Evolutionary conservation across 2,797 vertebrate genomes (phyloP), one percentile per base, ranked within the genome.

Genomic region (Halcyon chelicuti): DNA sequence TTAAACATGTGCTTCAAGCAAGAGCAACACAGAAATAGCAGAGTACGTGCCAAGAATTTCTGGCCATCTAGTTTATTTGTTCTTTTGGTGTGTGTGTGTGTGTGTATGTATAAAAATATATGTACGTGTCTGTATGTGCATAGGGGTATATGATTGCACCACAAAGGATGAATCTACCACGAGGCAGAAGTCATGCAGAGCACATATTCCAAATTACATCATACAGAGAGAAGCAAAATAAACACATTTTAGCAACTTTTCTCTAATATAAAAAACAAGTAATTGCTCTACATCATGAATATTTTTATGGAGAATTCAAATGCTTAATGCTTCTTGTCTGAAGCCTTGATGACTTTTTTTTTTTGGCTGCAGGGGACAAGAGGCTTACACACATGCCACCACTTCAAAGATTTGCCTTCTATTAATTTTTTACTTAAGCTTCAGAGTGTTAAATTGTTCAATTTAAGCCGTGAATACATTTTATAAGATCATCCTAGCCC

Each of bases 391-490:
- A 93, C 73, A 95, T 89, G 90, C 65, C 91, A 95, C 68, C 58
- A 94, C 94, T 97, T 97, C 93, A 96, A 97, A 98, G 83, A 97
- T 97, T 93, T 97, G 63, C 86, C 89, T 96, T 97, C 88, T 96
- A 70, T 94, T 97, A 92, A 95, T 95, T 95, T 96, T 95, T 95
- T 94, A 95, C 79, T 86, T 94, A 91, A 93, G 90, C 86, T 97
- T 97, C 93, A 93, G 88, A 93, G 84, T 96, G 82, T 95, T 96
- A 97, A 97, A 92, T 94, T 98, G 91, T 97, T 96, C 92, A 82
- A 26, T 94, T 97, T 97, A 97, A 97, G 90, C 78, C 89, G 1
- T 73, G 94, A 96, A 95, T 96, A 93, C 66, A 96, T 92, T 92
- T 72, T 79, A 94, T 91, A 78, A 90, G 83, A 89, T 97, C 86